Base-by-base conservation (phyloP, 2,113 vertebrate genomes). In the Solenodon paradoxus region DNA sequence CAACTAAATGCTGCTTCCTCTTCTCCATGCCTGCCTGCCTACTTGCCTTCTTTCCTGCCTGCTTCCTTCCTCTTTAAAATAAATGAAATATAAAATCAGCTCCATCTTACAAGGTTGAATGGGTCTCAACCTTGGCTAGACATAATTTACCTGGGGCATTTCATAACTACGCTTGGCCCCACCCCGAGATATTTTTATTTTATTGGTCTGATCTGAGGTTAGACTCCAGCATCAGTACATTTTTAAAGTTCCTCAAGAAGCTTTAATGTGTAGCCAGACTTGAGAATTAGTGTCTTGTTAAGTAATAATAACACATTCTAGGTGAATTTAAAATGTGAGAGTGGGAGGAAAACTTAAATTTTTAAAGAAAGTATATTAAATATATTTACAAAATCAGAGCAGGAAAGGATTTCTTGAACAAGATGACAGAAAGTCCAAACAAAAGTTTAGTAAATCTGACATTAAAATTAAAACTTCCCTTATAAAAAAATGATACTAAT, bases 381-480 rank as follows among this genome's bases (percentile, higher is more conserved):
- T 40, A 32, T 51, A 66, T 75, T 89, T 77, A 74, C 10, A 91
- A 74, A 66, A 81, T 64, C 53, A 78, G 32, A 66, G 28, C 26
- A 91, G 30, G 49, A 87, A 71, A 89, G 15, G 30, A 85, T 57
- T 81, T 68, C 61, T 91, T 88, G 28, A 89, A 66, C 28, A 90
- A 90, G 66, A 84, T 9, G n/a, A 30, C 38, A 53, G 26, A 83
- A 81, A 51, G 47, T 51, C 78, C n/a, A 80, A 85, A 90, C n/a
- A 84, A 86, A 82, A 96, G n/a, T 77, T 0, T 20, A 17, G 51
- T 40, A 78, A 81, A 53, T 68, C 35, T 57, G 22, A 63, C 66
- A 92, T 90, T 61, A 90, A 86, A 95, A 82, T 86, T 64, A 86
- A 87, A 92, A 86, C 5, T 16, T 90, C 42, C 42, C 42, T 79